These are phyloP conservation scores for Hassar affinis DNA, from an alignment of 2,113 vertebrate genomes.

Conservation along the genomic window DNA sequence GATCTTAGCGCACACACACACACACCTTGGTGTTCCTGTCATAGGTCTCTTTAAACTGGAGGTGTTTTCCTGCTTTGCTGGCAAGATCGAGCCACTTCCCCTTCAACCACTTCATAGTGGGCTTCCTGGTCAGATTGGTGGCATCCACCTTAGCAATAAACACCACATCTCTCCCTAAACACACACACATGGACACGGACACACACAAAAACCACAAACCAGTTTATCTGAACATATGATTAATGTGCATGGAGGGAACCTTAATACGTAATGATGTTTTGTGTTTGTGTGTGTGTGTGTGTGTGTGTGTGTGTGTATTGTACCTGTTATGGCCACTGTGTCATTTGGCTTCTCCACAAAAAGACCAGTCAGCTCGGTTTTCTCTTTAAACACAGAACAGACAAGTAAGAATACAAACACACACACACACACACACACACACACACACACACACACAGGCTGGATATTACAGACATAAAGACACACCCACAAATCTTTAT, in stretches of 20 bases:
- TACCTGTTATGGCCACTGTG: conserved; percentile 37
- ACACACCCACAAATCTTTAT: not conserved
- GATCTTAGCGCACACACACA: not conserved
- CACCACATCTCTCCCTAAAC: conserved; percentile 69
- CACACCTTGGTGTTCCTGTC: conserved; percentile 81
- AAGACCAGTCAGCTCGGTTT: conserved; percentile 37
- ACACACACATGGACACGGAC: conserved; percentile 35
- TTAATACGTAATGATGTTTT: not conserved
- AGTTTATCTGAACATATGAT: not conserved
- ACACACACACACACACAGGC: not conserved
- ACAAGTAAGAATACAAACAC: not conserved
- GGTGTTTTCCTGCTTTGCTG: conserved; percentile 82
- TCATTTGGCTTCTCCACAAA: conserved; percentile 44
- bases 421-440: not conserved
- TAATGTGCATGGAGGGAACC: not conserved
- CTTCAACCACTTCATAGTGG: conserved; percentile 85
- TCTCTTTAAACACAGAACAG: conserved; percentile 20
- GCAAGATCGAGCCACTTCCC: conserved; percentile 88
- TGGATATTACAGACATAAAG: not conserved
- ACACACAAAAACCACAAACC: conserved; percentile 4
- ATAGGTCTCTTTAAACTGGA: conserved; percentile 82
- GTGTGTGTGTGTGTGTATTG: not conserved
- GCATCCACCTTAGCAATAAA: conserved; percentile 78
- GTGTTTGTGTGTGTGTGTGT: too few species aligned
- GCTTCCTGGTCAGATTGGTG: conserved; percentile 71